Conservation (phyloP, 2,797 vertebrate species). For the Pseudochaenichthys georgianus region DNA sequence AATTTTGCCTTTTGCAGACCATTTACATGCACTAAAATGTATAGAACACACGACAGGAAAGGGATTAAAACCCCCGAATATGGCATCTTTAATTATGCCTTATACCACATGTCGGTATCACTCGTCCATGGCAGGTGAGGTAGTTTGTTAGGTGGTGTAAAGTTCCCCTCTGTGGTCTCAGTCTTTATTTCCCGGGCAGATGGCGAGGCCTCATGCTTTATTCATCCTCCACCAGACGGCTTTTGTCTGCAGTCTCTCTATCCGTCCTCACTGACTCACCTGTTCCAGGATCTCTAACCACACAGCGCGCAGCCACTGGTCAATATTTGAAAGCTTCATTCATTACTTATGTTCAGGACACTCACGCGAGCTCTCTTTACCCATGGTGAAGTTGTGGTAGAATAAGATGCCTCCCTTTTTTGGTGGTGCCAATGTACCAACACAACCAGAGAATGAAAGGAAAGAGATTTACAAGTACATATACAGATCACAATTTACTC, state of each 20-base stretch:
- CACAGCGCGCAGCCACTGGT: conserved; percentile 50
- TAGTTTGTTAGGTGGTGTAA: conserved; percentile 53
- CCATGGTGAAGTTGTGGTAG: conserved; percentile 2
- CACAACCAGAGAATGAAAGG: no score
- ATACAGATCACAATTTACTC: no score
- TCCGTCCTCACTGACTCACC: conserved; percentile 62
- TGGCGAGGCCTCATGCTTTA: conserved; percentile 73
- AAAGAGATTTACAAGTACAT: no score
- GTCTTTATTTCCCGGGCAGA: conserved; percentile 60
- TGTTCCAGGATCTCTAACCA: conserved; percentile 55
- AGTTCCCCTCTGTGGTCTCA: conserved; percentile 49
- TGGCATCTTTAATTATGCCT: background rate
- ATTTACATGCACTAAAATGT: no score
- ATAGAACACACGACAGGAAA: no score
- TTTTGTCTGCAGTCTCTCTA: conserved; percentile 67
- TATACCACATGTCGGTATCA: background rate
- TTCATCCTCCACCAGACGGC: conserved; percentile 63
- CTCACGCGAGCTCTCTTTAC: background rate
- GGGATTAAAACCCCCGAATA: no score
- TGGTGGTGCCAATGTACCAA: background rate
- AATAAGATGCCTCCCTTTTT: conserved; percentile 6
- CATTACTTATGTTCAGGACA: conserved; percentile 67
- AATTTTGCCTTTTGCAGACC: no score
- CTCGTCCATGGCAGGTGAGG: conserved; percentile 1
- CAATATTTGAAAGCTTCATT: conserved; percentile 73